phyloP scores from a whole-genome alignment of 1,140 invertebrate genomes.

The Drosophila triauraria region DNA sequence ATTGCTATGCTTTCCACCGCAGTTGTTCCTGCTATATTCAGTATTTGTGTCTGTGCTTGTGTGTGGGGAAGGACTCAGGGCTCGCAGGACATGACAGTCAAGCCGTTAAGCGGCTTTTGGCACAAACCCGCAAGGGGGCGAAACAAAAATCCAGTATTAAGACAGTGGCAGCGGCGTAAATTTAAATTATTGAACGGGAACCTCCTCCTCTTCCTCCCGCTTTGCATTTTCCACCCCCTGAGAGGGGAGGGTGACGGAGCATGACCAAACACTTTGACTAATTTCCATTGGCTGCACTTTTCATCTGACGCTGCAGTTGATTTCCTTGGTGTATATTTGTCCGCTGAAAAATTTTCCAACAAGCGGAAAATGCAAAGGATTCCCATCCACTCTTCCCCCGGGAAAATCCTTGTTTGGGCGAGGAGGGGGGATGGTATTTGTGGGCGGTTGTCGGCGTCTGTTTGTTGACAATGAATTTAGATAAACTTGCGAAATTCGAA shows the following conservation, averaged over 20 bases:
- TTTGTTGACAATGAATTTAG: conserved; percentile 83
- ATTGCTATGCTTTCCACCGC: background rate
- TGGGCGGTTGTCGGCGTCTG: conserved; percentile 41
- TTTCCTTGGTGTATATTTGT: conserved; percentile 72
- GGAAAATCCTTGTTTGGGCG: background rate
- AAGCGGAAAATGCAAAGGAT: conserved; percentile 43
- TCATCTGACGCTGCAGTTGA: conserved; percentile 60
- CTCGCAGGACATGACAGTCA: conserved; percentile 54
- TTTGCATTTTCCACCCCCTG: background rate
- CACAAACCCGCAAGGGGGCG: conserved; percentile 33
- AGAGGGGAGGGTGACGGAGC: background rate
- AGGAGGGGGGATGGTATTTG: background rate
- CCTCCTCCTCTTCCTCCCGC: too few relatives aligned
- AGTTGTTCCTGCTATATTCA: background rate
- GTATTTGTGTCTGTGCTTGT: background rate
- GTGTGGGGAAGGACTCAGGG: conserved; percentile 15
- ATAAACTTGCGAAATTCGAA: conserved; percentile 80
- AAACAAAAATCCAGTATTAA: conserved; percentile 13
- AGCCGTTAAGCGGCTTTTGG: conserved; percentile 73
- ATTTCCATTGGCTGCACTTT: conserved; percentile 63
- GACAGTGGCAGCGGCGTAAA: conserved; percentile 27
- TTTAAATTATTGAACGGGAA: conserved; percentile 67
- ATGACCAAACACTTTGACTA: conserved; percentile 56
- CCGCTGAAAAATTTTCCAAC: conserved; percentile 59
- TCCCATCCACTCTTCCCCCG: background rate